Evolutionary conservation across 2,888 invertebrate genomes (phyloP), one percentile per base, ranked within the genome.

Genomic region (Tuberolachnus salignus): DNA sequence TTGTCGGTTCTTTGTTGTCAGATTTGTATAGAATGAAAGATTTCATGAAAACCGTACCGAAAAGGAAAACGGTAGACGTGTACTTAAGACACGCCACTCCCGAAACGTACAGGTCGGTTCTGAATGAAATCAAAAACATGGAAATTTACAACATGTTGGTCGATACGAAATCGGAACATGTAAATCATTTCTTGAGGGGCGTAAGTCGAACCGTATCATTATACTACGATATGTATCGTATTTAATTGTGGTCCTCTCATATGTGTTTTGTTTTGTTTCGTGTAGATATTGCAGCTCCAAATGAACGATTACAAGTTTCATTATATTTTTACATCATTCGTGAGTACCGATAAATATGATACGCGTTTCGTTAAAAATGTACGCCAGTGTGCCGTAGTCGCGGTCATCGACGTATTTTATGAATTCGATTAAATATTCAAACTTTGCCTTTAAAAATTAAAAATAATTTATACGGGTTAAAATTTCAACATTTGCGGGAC

Each of bases 251-350:
- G 2, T 49, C 34, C n/a, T n/a, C n/a, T 49, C 21, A 66, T 19
- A 14, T 26, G 23, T 55, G 8, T 23, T 46, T 63, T 53, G 23
- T 26, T 59, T 74, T 34, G 34, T 34, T 34, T 80, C 82, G 80
- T 82, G 83, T 86, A 93, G 93, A 92, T 93, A 81, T 86, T 93
- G 80, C 91, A 92, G 84, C 88, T 93, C 19, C 92, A 92, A 86
- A 93, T 94, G 93, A 92, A 92, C 85, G 92, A 93, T 84, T 92
- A 92, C 86, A 92, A 92, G 85, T 93, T 92, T 84, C 93, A 94
- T 85, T 94, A 92, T 86, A 88, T 93, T 81, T 92, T 94, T 84
- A 92, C 92, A 34, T 91, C 91, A 70, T 89, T 91, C 84, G 88
- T 88, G 85, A 87, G 87, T 87, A 84, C 49, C 16, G 16, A 16